Base-by-base conservation (phyloP, 2,797 vertebrate genomes). In the Ctenosaura bakeri region DNA sequence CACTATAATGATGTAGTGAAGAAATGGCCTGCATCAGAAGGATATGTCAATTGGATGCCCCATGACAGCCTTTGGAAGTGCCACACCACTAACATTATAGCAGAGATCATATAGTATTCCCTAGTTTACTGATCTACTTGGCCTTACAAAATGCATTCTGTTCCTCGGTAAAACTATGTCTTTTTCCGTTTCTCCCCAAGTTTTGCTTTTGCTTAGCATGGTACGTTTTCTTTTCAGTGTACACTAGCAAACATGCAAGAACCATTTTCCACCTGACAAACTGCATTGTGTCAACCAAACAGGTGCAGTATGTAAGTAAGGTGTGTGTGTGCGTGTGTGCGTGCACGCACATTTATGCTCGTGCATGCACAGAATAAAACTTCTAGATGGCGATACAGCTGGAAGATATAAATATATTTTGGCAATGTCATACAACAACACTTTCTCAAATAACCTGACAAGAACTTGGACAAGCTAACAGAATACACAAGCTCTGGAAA, bases 201-300 rank as follows among this genome's bases (percentile, higher is more conserved):
- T 73, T 54, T 46, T 79, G 16, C 29, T 50, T 64, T 29, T 50
- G 76, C 8, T 8, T 24, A 24, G 16, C 18, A 26, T 29, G 6
- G 24, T 38, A 29, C 8, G 24, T 87, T 66, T 3, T 24, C 9
- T 66, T 66, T 79, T 87, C 76, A n/a, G 38, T 32, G 5, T 22
- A 46, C 35, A 10, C 29, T 38, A 74, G 71, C 6, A 59, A 86
- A 62, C 10, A 26, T 66, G 20, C 10, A n/a, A 66, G 76, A 54
- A 16, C 42, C 62, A 80, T 32, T 88, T 69, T 32, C 77, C 86
- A 87, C 62, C 76, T 79, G 86, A 66, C 56, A 80, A 46, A 78
- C 32, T n/a, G 62, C 56, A 64, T 80, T 69, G 62, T 35, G 13
- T 88, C 76, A 69, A 52, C 6, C 42, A 52, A 79, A 50, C 20